Evolutionary conservation across 1,140 invertebrate species (phyloP).

Genomic region (Drosophila fuyamai): DNA sequence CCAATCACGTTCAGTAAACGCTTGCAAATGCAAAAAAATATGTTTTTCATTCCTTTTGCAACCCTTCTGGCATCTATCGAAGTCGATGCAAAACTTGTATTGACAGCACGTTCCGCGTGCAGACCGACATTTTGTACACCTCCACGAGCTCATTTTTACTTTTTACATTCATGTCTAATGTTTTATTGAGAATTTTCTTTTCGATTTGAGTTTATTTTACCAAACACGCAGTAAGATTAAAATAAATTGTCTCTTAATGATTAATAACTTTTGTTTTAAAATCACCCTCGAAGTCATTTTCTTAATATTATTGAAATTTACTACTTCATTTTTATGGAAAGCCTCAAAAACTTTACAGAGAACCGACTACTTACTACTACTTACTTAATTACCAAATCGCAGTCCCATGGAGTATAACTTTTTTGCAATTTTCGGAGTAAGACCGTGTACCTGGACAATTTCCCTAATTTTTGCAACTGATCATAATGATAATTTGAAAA

Average conservation of each 20-base stretch:
- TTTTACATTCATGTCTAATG: conserved; percentile 7
- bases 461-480: too few relatives aligned
- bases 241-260: neutral
- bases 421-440: too few relatives aligned
- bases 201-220: neutral
- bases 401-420: too few relatives aligned
- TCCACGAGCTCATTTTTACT: conserved; percentile 25
- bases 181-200: conserved; percentile 1
- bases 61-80: conserved; percentile 30
- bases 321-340: too few relatives aligned
- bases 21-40: conserved; percentile 71
- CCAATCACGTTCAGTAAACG: conserved; percentile 80
- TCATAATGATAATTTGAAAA: too few relatives aligned
- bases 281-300: too few relatives aligned
- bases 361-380: too few relatives aligned
- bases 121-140: conserved; percentile 71
- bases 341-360: too few relatives aligned
- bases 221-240: neutral
- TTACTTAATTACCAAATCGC: too few relatives aligned
- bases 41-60: conserved; percentile 22
- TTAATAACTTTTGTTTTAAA: too few relatives aligned
- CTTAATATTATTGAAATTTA: too few relatives aligned
- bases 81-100: conserved; percentile 77
- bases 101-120: conserved; percentile 72
- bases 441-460: too few relatives aligned